Evolutionary conservation across 1,140 invertebrate species (phyloP), one percentile per base, ranked within the genome.

Genomic region (Pseudomyrmex concolor): DNA sequence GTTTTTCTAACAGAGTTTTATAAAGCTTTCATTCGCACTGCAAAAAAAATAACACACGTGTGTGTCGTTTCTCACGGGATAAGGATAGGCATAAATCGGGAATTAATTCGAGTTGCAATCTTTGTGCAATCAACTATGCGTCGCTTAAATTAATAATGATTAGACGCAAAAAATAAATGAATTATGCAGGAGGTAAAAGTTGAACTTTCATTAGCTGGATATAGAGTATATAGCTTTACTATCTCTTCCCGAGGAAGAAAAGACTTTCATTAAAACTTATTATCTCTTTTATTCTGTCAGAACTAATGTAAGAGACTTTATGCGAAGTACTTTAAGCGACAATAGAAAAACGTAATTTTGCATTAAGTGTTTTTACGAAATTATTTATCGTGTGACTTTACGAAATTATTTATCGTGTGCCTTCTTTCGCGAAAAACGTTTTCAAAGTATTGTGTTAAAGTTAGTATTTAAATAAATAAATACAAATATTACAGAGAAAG

Each of bases 221-320:
- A 43, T 60, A 66, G 66, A 71, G 66, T 80, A n/a, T n/a, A n/a
- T n/a, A 50, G 66, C 66, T 71, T 70, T 48, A 80, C 54, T 71
- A 71, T 48, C 34, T 48, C 76, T 71, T 71, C 12, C 66, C 22
- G 43, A 70, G 68, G 66, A 80, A 70, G 70, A 80, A 34, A 80
- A 80, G 76, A 80, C 66, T n/a, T 80, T 80, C 76, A 80, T 80
- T 80, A 80, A 80, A 80, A 80, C 76, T 80, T 80, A 80, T 80
- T 80, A 80, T 70, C 66, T 55, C 76, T 80, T 80, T 71, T 80
- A 70, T 34, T 78, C 64, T 59, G 76, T 34, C 64, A 59, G 76
- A 80, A 70, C 45, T 71, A 54, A n/a, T n/a, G n/a, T n/a, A n/a
- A 55, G 66, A 10, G 71, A 80, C 76, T 80, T 80, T 71, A 34